Evolutionary conservation across 2,797 vertebrate species (phyloP).

Genomic region (Hirundo rustica): DNA sequence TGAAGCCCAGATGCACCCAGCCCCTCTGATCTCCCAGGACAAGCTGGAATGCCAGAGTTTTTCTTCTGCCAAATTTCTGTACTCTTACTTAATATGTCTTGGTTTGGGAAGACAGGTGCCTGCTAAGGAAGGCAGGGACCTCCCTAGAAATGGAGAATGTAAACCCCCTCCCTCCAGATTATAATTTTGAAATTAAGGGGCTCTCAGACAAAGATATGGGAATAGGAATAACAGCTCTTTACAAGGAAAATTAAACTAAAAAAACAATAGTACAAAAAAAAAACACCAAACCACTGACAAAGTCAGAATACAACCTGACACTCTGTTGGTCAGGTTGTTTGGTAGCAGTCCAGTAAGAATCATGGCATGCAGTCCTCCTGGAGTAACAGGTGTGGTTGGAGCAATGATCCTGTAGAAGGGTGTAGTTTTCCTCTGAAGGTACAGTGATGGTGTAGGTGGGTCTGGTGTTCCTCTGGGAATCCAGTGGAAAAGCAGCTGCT

Average conservation of each 20-base stretch:
- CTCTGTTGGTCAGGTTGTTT: background rate
- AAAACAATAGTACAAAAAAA: background rate
- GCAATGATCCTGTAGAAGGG: background rate
- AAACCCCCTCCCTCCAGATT: background rate
- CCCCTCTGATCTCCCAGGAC: background rate
- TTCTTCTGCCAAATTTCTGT: background rate
- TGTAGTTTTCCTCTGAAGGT: background rate
- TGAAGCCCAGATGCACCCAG: background rate
- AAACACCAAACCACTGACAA: background rate
- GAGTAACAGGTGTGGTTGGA: background rate
- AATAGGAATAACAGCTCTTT: background rate
- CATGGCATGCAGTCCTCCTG: background rate
- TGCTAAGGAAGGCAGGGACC: background rate
- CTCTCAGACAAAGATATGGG: background rate
- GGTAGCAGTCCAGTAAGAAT: background rate
- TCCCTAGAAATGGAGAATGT: background rate
- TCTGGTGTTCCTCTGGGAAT: background rate
- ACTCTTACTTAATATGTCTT: background rate
- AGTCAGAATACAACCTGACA: background rate
- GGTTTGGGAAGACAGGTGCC: background rate
- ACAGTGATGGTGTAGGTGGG: background rate
- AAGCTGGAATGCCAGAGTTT: background rate
- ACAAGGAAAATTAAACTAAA: background rate
- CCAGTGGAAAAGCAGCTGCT: background rate
- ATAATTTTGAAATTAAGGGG: background rate